Evolutionary conservation across 1,140 invertebrate genomes (phyloP).

Genomic region (Proctacanthus coquilletti): DNA sequence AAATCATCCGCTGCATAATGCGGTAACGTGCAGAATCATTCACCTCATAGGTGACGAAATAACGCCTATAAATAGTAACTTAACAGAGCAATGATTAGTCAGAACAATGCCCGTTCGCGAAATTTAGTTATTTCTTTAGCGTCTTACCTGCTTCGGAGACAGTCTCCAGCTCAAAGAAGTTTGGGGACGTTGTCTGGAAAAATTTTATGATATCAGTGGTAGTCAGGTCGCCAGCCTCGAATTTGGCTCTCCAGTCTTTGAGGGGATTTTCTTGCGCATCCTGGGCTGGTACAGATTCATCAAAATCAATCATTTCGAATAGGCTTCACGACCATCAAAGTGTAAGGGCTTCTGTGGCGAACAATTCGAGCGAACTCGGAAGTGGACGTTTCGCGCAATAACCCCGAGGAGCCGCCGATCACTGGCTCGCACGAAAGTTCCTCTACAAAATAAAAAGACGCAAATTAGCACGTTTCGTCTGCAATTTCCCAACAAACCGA

Average conservation of each 20-base stretch:
- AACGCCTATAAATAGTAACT: not conserved
- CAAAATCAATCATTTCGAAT: conserved; percentile 5
- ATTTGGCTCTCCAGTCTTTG: conserved; percentile 26
- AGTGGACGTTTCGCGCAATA: too few relatives aligned
- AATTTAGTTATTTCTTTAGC: too few relatives aligned
- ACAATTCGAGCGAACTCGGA: too few relatives aligned
- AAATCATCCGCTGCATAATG: too few relatives aligned
- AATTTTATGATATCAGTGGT: conserved; percentile 19
- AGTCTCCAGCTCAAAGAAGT: conserved; percentile 21
- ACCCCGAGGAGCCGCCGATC: too few relatives aligned
- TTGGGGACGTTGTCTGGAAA: conserved; percentile 19
- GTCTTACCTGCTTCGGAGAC: conserved; percentile 20
- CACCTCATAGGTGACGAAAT: not conserved
- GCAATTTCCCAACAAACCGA: too few relatives aligned
- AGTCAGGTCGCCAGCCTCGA: conserved; percentile 17
- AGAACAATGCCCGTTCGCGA: too few relatives aligned
- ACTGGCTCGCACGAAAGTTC: too few relatives aligned
- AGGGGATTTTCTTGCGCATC: conserved; percentile 13
- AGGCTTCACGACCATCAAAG: not conserved
- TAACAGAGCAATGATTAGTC: too few relatives aligned
- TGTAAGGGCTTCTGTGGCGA: not conserved
- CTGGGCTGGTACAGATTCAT: not conserved
- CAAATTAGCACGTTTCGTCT: too few relatives aligned
- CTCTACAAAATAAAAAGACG: too few relatives aligned
- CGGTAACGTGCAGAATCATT: too few relatives aligned